These are phyloP conservation scores for Muraenolepis orangiensis DNA, from an alignment of 2,797 vertebrate species.

Conservation along the genomic window DNA sequence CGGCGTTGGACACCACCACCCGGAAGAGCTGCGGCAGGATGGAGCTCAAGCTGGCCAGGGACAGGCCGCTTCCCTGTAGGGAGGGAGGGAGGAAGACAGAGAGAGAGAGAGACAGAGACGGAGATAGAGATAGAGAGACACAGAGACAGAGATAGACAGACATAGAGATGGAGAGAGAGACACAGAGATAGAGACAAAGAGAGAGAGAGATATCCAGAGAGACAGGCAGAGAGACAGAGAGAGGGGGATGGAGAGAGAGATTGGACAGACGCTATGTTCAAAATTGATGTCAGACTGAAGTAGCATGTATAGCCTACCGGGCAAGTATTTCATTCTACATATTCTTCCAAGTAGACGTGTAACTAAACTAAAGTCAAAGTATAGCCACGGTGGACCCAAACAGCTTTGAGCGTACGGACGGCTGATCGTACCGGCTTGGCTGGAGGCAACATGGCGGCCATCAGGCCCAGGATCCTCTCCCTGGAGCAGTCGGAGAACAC, in stretches of 20 bases:
- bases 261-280: background rate
- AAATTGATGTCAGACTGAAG: background rate
- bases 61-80: constrained; percentile 75
- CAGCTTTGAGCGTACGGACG: background rate
- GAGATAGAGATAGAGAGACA: no score
- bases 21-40: constrained; percentile 94
- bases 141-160: no score
- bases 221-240: background rate
- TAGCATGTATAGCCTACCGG: no score
- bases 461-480: constrained; percentile 92
- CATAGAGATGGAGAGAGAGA: no score
- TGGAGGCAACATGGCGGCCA: constrained; percentile 94
- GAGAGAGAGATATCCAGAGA: no score
- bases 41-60: constrained; percentile 82
- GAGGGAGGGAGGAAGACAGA: background rate
- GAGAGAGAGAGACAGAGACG: background rate
- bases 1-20: constrained; percentile 93
- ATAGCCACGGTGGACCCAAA: background rate
- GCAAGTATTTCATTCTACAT: background rate
- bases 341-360: background rate
- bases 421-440: constrained; percentile 76
- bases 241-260: no score
- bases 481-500: constrained; percentile 96
- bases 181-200: no score
- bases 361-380: no score